Evolutionary conservation across 37 sponge, comb jelly and placozoan species (phyloP), one percentile per base, ranked within the genome.

Genomic region (Amphimedon queenslandica): DNA sequence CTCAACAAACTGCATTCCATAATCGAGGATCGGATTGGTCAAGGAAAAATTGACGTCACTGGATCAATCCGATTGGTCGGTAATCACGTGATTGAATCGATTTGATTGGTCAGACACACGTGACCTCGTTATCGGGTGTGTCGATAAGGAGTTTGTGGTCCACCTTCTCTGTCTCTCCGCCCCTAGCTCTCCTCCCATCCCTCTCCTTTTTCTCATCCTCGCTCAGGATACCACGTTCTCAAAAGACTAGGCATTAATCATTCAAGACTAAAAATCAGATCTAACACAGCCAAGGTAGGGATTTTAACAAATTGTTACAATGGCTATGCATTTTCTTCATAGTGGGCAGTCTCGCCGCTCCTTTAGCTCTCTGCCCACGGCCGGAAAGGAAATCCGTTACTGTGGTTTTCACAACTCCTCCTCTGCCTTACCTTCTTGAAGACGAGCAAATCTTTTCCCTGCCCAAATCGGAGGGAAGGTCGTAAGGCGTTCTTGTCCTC

Each of bases 401-500:
- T n/a, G n/a, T n/a, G n/a, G n/a, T n/a, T n/a, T n/a, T 63, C 74
- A 58, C 74, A 73, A 73, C 74, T 57, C 57, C 74, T 60, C 74
- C 74, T 73, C 33, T 20, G 38, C 3, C 56, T 51, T 47, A n/a
- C 27, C 61, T 5, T 11, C 27, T 60, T n/a, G 28, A 8, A n/a
- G n/a, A n/a, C n/a, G n/a, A 18, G 53, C 21, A 25, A 60, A 13
- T 60, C 5, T n/a, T 25, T 47, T 47, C 53, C 53, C 53, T 18
- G 53, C 53, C 53, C 13, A 47, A 60, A 25, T 60, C 61, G 61
- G 61, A 60, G 61, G 61, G 61, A 60, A 60, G 61, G 61, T 25
- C 61, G 61, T 25, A n/a, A 60, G 61, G 61, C 61, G 61, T 47
- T 47, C 53, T 47, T 47, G 53, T 47, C 53, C 53, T 47, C 53